Conservation (phyloP, 2,797 vertebrate genomes). For the Chrysolophus pictus region DNA sequence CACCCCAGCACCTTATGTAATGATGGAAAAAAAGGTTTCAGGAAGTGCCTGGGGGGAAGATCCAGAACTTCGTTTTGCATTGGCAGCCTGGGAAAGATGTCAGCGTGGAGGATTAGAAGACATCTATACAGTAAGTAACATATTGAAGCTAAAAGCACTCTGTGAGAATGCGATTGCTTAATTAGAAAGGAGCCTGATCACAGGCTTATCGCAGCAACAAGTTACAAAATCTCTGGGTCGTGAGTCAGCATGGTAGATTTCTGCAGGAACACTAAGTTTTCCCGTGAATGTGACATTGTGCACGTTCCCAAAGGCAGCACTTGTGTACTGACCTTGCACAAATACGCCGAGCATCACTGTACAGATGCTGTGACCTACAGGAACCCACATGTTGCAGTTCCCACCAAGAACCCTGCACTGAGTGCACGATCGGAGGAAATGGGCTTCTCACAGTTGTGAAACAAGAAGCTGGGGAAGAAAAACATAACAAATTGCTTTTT, state of each 20-base stretch:
- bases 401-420: neutral
- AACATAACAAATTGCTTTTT: neutral
- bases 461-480: neutral
- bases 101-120: constrained; percentile 44
- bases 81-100: constrained; percentile 60
- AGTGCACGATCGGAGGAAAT: neutral
- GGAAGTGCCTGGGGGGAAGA: constrained; percentile 53
- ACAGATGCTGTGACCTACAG: neutral
- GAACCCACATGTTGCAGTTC: neutral
- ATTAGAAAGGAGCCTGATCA: constrained; percentile 10
- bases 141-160: constrained; percentile 23
- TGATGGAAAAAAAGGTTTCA: constrained; percentile 20
- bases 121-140: constrained; percentile 1
- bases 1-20: constrained; percentile 45
- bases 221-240: neutral
- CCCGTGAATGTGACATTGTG: neutral
- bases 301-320: neutral
- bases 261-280: neutral
- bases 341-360: neutral
- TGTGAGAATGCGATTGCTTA: neutral
- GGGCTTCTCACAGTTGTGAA: neutral
- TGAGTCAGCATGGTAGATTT: constrained; percentile 1
- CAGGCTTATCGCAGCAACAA: neutral
- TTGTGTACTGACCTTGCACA: neutral
- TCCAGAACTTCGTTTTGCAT: constrained; percentile 30